These are phyloP conservation scores for Notospermus geniculatus DNA, from an alignment of 1,140 invertebrate genomes.

Conservation along the genomic window DNA sequence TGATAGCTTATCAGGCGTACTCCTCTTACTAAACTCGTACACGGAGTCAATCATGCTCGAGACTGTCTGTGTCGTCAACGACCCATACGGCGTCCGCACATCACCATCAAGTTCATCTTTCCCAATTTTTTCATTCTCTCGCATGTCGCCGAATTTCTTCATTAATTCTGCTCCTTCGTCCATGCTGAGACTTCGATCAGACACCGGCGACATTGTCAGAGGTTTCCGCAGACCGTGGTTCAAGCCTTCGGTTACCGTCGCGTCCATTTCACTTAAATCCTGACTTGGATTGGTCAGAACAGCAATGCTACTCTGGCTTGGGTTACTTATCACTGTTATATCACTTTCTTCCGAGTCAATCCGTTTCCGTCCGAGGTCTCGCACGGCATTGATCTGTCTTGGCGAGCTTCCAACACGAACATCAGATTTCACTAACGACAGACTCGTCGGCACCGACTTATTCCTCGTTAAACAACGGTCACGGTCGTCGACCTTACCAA, in stretches of 20 bases:
- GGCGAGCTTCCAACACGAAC: no score
- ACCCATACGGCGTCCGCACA: no score
- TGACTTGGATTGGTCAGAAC: constrained; percentile 30
- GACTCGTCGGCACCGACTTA: no score
- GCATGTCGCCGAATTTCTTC: background rate
- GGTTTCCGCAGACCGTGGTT: constrained; percentile 8
- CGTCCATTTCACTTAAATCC: background rate
- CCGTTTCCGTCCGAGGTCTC: background rate
- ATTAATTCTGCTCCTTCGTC: background rate
- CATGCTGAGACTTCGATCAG: background rate
- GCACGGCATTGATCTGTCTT: no score
- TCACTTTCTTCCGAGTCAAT: constrained; percentile 42
- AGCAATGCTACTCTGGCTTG: constrained; percentile 39
- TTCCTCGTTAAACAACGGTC: no score
- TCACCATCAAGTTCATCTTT: background rate
- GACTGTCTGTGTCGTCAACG: background rate
- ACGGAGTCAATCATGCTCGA: constrained; percentile 3
- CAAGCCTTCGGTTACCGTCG: background rate
- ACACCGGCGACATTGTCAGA: constrained; percentile 7
- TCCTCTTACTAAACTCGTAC: constrained; percentile 11
- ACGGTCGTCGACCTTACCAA: no score
- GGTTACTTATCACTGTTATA: constrained; percentile 43
- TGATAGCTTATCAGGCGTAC: constrained; percentile 12
- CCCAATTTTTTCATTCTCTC: background rate
- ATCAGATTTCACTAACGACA: no score